Evolutionary conservation across 2,888 invertebrate species (phyloP).

Genomic region (Silvanus unidentatus): DNA sequence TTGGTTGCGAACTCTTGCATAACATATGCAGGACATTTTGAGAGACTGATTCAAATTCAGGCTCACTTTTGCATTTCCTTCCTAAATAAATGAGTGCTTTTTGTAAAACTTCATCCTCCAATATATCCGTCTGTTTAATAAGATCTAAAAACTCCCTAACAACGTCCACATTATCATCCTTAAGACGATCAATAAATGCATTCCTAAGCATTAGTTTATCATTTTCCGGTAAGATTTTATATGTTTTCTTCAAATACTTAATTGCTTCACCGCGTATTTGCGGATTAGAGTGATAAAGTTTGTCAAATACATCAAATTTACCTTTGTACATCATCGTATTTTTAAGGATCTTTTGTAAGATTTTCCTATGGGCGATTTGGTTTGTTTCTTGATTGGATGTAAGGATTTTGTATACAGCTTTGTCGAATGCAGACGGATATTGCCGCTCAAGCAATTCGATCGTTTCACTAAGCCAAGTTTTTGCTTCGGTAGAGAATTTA

Average conservation of each 20-base stretch:
- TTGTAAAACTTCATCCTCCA: conserved; percentile 38
- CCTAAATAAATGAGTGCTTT: conserved; percentile 49
- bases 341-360: conserved; percentile 32
- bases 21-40: conserved; percentile 22
- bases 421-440: conserved; percentile 68
- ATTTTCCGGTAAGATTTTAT: conserved; percentile 47
- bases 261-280: conserved; percentile 63
- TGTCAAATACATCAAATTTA: conserved; percentile 54
- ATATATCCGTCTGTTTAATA: conserved; percentile 33
- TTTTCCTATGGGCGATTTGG: conserved; percentile 20
- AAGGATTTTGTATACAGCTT: conserved; percentile 57
- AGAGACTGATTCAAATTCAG: neutral
- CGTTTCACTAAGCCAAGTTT: conserved; percentile 40
- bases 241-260: conserved; percentile 55
- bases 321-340: conserved; percentile 24
- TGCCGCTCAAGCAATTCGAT: conserved; percentile 60
- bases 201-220: conserved; percentile 58
- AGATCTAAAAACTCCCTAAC: conserved; percentile 51
- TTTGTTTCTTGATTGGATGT: conserved; percentile 21
- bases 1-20: conserved; percentile 16
- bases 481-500: conserved; percentile 22
- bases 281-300: conserved; percentile 66
- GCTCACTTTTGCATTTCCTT: neutral
- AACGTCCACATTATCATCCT: conserved; percentile 61
- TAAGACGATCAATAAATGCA: conserved; percentile 59